These are phyloP conservation scores for Coptodon rendalli DNA, from an alignment of 2,113 vertebrate species.

Conservation along the genomic window DNA sequence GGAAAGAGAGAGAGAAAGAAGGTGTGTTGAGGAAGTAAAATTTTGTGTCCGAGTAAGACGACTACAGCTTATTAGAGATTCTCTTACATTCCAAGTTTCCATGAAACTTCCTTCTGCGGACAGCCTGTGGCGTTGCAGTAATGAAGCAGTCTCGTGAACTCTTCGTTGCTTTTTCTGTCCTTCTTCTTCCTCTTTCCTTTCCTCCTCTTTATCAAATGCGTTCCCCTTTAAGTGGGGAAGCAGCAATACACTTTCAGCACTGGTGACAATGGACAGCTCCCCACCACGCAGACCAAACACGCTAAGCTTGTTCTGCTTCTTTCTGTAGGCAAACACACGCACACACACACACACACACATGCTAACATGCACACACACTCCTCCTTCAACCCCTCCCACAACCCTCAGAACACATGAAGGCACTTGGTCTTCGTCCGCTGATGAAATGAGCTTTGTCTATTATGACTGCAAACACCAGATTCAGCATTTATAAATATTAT, in stretches of 20 bases:
- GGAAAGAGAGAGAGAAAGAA: neutral
- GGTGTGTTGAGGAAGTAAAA: neutral
- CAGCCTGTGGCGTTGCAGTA: neutral
- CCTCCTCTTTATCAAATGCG: slow-evolving; percentile 6
- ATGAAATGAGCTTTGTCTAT: neutral
- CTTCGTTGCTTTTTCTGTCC: neutral
- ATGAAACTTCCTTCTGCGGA: slow-evolving; percentile 31
- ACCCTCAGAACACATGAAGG: neutral
- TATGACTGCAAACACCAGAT: neutral
- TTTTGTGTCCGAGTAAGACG: neutral
- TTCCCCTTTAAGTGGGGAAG: slow-evolving; percentile 17
- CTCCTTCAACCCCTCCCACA: slow-evolving; percentile 31
- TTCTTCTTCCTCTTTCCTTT: neutral
- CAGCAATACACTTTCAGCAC: slow-evolving; percentile 65
- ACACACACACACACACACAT: neutral
- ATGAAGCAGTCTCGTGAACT: slow-evolving; percentile 25
- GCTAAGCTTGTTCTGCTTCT: neutral
- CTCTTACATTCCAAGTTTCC: slow-evolving; percentile 22
- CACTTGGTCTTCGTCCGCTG: neutral
- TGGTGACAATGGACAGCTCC: slow-evolving; percentile 58
- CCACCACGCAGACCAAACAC: slow-evolving; percentile 5
- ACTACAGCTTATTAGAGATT: neutral
- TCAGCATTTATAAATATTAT: neutral
- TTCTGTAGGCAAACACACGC: neutral
- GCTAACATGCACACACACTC: neutral